phyloP scores from a whole-genome alignment of 2,888 invertebrate species.

The Piscicola geometra region DNA sequence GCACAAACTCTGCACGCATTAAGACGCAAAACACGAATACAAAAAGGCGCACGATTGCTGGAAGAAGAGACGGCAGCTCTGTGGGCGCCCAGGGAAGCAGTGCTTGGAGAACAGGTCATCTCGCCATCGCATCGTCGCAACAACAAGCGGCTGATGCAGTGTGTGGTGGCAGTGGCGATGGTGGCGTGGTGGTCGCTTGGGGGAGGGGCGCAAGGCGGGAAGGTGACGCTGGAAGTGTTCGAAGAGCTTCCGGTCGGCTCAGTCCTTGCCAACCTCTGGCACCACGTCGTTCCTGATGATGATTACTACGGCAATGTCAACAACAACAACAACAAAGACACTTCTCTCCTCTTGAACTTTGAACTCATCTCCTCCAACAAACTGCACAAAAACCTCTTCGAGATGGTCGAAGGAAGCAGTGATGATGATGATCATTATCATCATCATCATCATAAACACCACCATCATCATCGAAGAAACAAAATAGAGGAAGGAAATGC shows the following conservation, averaged over 20 bases:
- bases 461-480: not conserved
- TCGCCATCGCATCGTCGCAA: no score
- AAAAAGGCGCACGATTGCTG: no score
- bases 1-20: no score
- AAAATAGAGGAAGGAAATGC: not conserved
- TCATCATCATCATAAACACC: not conserved
- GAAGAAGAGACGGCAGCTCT: no score
- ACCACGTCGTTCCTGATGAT: constrained; percentile 15
- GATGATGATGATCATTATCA: not conserved
- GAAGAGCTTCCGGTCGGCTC: constrained; percentile 28
- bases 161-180: no score
- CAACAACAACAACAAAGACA: constrained; percentile 1
- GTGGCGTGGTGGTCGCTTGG: not conserved
- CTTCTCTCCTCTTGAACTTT: not conserved
- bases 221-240: not conserved
- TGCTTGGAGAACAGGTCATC: no score
- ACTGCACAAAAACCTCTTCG: constrained; percentile 20
- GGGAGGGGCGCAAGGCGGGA: not conserved
- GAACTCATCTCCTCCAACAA: constrained; percentile 17
- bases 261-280: constrained; percentile 11
- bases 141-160: no score
- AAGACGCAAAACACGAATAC: no score
- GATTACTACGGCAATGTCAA: not conserved
- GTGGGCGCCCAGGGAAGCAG: no score
- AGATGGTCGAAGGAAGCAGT: constrained; percentile 12